Conservation (phyloP, 2,797 vertebrate genomes). For the Staurois parvus region DNA sequence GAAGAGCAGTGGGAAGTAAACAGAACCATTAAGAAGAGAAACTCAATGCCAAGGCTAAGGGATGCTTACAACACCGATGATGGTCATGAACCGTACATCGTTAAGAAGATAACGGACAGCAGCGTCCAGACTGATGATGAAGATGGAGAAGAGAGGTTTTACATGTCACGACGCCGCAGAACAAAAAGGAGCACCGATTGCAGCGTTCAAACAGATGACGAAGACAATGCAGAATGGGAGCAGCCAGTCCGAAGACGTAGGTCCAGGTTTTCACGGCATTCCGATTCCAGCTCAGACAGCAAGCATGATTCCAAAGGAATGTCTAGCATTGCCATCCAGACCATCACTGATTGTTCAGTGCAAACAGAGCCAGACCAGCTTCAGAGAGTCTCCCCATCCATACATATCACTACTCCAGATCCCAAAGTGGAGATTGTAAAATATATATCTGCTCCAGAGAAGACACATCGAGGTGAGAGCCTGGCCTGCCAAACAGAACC, state of each 20-base stretch:
- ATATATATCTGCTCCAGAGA: conserved; percentile 97
- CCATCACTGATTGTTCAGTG: conserved; percentile 94
- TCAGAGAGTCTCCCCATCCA: conserved; percentile 90
- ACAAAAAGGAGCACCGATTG: conserved; percentile 91
- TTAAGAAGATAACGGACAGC: conserved; percentile 89
- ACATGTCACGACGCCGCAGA: conserved; percentile 88
- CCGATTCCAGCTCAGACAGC: conserved; percentile 83
- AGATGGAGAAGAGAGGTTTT: conserved; percentile 90
- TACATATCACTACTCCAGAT: conserved; percentile 93
- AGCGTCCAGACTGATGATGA: conserved; percentile 98
- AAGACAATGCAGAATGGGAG: conserved; percentile 95
- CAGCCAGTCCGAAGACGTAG: conserved; percentile 93
- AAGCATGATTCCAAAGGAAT: conserved; percentile 85
- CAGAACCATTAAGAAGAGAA: conserved; percentile 91
- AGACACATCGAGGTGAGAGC: conserved; percentile 94
- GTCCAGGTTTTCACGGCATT: conserved; percentile 87
- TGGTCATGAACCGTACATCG: conserved; percentile 72
- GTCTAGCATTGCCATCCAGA: conserved; percentile 95
- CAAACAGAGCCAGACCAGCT: conserved; percentile 95
- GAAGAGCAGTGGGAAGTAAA: conserved; percentile 85
- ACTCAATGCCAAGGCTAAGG: conserved; percentile 94
- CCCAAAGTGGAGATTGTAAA: conserved; percentile 93
- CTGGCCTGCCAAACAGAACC: conserved; percentile 97
- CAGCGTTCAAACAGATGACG: conserved; percentile 97
- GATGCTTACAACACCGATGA: conserved; percentile 87